A percentile compares a stretch with the other conserved stretches of the same genome.
phyloP scores from a whole-genome alignment of 2,888 invertebrate genomes.

The Andrena fulva region DNA sequence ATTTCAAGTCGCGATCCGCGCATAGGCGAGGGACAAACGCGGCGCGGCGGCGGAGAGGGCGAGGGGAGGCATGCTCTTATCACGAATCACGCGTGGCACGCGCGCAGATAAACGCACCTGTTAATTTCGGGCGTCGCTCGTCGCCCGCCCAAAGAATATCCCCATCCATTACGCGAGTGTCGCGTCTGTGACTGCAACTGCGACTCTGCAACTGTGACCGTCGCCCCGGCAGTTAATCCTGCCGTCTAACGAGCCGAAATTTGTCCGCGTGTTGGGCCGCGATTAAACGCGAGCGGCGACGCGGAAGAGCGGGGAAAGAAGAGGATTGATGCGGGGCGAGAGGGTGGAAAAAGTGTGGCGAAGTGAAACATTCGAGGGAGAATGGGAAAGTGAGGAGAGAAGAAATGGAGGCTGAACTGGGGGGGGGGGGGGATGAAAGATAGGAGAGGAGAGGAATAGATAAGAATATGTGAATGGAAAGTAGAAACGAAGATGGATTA shows the following conservation, averaged over 20 bases:
- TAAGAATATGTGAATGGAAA: neutral
- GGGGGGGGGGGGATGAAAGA: too few relatives aligned
- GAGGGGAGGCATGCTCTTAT: neutral
- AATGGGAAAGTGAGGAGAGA: neutral
- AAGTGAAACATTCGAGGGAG: neutral
- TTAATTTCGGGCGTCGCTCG: constrained; percentile 54
- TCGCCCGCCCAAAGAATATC: constrained; percentile 64
- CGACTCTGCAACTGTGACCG: constrained; percentile 30
- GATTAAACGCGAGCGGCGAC: constrained; percentile 63
- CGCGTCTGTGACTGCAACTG: constrained; percentile 36
- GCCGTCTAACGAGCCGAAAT: constrained; percentile 74
- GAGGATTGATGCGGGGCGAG: neutral
- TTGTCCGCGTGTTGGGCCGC: constrained; percentile 58
- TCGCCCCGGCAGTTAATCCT: constrained; percentile 61
- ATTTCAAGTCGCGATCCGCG: constrained; percentile 7
- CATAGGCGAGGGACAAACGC: neutral
- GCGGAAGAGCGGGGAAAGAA: constrained; percentile 16
- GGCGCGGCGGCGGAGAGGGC: neutral
- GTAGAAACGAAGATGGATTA: neutral
- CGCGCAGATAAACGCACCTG: constrained; percentile 58
- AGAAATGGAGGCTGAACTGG: neutral
- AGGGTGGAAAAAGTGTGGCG: neutral
- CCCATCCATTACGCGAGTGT: constrained; percentile 71
- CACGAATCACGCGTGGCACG: constrained; percentile 14
- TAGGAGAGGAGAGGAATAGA: neutral